These are phyloP conservation scores for Pachyrhynchus sulphureomaculatus DNA, from an alignment of 1,140 invertebrate species.

Conservation along the genomic window DNA sequence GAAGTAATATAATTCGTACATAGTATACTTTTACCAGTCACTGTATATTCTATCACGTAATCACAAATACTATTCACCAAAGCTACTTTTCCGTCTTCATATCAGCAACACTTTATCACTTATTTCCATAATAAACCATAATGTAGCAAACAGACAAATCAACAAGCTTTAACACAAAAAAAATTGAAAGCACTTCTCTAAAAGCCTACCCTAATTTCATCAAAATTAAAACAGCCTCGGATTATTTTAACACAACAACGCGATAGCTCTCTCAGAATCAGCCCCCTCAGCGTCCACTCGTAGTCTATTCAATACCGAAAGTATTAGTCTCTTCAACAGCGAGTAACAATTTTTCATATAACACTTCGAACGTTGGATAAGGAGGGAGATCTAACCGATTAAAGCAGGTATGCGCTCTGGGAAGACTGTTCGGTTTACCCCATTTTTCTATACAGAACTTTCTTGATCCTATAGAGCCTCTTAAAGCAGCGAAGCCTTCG, in stretches of 20 bases:
- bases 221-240: not conserved
- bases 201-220: too few relatives aligned
- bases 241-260: not conserved
- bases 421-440: slow-evolving; percentile 92
- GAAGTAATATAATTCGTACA: too few relatives aligned
- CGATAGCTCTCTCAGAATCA: not conserved
- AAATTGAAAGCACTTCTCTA: too few relatives aligned
- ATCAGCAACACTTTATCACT: too few relatives aligned
- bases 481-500: slow-evolving; percentile 92
- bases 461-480: slow-evolving; percentile 92
- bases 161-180: too few relatives aligned
- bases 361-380: slow-evolving; percentile 89
- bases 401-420: slow-evolving; percentile 96
- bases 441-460: slow-evolving; percentile 99
- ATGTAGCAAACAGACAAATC: too few relatives aligned
- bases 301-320: slow-evolving; percentile 89
- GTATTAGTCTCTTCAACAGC: slow-evolving; percentile 97
- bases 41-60: too few relatives aligned
- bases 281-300: not conserved
- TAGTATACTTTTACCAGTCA: too few relatives aligned
- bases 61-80: too few relatives aligned
- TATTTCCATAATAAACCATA: too few relatives aligned
- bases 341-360: slow-evolving; percentile 90
- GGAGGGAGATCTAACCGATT: slow-evolving; percentile 95
- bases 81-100: too few relatives aligned